phyloP scores from a whole-genome alignment of 2,113 vertebrate species.

The Cyanocitta stelleri region DNA sequence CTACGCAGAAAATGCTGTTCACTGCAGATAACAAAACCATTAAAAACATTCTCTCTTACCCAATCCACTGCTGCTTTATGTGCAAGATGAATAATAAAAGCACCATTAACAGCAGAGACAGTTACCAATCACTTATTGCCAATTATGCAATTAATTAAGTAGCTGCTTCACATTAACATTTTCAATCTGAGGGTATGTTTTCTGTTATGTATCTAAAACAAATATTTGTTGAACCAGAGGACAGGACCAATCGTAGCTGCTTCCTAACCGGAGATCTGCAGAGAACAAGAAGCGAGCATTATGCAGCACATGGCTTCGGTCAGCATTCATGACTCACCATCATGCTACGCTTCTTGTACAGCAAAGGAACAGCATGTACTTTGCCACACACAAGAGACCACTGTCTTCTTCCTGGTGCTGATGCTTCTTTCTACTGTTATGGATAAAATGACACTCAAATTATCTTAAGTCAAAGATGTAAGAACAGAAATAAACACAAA shows the following conservation, averaged over 20 bases:
- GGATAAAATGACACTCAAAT: background rate
- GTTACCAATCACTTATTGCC: background rate
- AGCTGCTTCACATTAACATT: background rate
- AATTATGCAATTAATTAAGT: background rate
- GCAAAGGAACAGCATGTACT: background rate
- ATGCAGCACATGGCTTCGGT: background rate
- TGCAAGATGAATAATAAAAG: conserved; percentile 17
- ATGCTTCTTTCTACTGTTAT: background rate
- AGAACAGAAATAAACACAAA: background rate
- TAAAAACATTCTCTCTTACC: background rate
- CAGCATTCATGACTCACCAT: background rate
- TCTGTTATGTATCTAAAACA: background rate
- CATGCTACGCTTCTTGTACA: background rate
- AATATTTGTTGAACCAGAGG: background rate
- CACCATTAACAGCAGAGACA: background rate
- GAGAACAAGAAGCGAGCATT: background rate
- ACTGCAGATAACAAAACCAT: background rate
- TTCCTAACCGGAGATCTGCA: background rate
- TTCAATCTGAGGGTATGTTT: background rate
- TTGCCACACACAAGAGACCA: background rate
- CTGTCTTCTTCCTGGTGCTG: background rate
- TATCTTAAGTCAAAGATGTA: background rate
- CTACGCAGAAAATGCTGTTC: background rate
- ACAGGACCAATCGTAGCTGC: background rate
- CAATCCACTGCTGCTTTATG: background rate